A percentile compares a stretch with the other conserved stretches of the same genome.
Conservation (phyloP, 2,888 invertebrate genomes). For the Dioctria linearis region DNA sequence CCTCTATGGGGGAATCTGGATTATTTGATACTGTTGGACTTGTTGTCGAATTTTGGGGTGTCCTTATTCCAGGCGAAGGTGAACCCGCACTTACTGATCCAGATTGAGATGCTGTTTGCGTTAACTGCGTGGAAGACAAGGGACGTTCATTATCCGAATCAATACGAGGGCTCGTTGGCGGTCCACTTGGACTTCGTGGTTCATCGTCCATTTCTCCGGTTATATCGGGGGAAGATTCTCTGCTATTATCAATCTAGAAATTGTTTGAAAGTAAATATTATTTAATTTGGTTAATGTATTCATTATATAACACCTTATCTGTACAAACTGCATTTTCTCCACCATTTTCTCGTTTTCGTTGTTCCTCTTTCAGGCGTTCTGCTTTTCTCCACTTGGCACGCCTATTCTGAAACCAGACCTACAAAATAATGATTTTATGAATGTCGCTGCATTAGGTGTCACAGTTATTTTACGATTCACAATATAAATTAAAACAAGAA, state of each 20-base stretch:
- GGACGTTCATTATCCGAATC: conserved; percentile 71
- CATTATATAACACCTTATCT: conserved; percentile 67
- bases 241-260: conserved; percentile 68
- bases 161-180: conserved; percentile 67
- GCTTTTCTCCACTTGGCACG: conserved; percentile 95
- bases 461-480: too few species aligned
- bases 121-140: conserved; percentile 69
- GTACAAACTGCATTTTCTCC: conserved; percentile 78
- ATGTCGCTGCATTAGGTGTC: too few species aligned
- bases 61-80: conserved; percentile 69
- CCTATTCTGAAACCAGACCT: conserved; percentile 96
- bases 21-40: conserved; percentile 76
- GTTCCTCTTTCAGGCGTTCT: conserved; percentile 92
- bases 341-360: conserved; percentile 85
- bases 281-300: conserved; percentile 25
- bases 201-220: conserved; percentile 71
- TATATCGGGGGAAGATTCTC: conserved; percentile 71
- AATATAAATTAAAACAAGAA: too few species aligned
- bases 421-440: conserved; percentile 57
- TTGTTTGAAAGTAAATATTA: background rate
- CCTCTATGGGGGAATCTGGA: conserved; percentile 75
- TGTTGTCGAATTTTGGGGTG: conserved; percentile 70
- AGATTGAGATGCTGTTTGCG: conserved; percentile 71
- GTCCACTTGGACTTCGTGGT: conserved; percentile 68
- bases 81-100: conserved; percentile 72